Conservation (phyloP, 2,113 vertebrate genomes). For the Catagonus wagneri region DNA sequence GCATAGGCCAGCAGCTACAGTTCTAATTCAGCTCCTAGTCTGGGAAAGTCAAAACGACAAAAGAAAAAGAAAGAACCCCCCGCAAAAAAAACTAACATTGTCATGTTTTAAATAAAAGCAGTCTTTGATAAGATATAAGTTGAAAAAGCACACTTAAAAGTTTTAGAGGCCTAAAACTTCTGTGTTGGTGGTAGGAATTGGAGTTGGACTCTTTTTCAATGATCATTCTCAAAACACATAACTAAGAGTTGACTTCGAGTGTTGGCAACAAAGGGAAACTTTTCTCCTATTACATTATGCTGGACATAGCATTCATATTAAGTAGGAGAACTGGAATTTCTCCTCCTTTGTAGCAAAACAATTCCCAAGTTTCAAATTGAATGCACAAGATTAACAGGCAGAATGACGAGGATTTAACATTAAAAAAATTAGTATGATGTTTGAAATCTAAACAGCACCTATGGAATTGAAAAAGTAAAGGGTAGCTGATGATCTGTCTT, state of each 20-base stretch:
- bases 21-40: too few relatives aligned
- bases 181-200: not conserved
- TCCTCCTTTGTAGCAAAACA: conserved; percentile 54
- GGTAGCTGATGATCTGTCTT: not conserved
- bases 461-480: not conserved
- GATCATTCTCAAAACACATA: conserved; percentile 38
- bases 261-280: conserved; percentile 38
- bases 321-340: conserved; percentile 67
- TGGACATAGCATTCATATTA: conserved; percentile 24
- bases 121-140: conserved; percentile 46
- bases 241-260: conserved; percentile 47
- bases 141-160: conserved; percentile 50
- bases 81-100: too few relatives aligned
- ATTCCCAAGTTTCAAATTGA: conserved; percentile 15
- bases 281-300: conserved; percentile 4
- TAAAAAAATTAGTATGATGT: not conserved
- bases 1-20: too few relatives aligned
- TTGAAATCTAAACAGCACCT: conserved; percentile 27
- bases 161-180: not conserved
- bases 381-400: not conserved
- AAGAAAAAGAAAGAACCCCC: too few relatives aligned
- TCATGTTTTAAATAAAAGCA: conserved; percentile 12
- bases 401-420: conserved; percentile 52
- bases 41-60: too few relatives aligned
- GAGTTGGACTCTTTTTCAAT: conserved; percentile 57